Base-by-base conservation (phyloP, 2,888 invertebrate genomes). In the Prosapia bicincta region DNA sequence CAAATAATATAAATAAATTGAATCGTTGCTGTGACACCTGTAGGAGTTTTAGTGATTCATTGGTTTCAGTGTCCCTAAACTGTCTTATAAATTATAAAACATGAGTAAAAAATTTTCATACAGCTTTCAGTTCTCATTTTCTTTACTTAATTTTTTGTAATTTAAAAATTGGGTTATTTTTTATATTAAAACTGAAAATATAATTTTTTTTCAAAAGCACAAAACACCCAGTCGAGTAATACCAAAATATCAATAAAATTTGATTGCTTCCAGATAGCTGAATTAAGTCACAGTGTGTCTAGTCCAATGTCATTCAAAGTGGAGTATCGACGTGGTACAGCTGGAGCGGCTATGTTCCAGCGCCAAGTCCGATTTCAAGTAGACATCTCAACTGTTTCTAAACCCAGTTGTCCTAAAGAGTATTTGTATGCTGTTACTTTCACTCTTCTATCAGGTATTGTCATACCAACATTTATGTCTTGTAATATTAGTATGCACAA, bases 241-340 rank as follows among this genome's bases (percentile, higher is more conserved):
- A 20, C 20, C 54, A 54, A 54, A 54, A 54, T 54, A 20, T 54
- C 54, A 54, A 20, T 20, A 54, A 54, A 54, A 54, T 54, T 54
- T 54, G n/a, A 54, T 54, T 74, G 74, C 70, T 86, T 86, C 3
- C 86, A 97, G 97, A 97, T 98, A 90, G 94, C 97, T 20, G 97
- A 98, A 85, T 85, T 98, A 82, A 96, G 96, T 69, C 99, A 99
- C 87, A 98, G 96, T 83, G 99, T 99, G n/a, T 91, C 97, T 30
- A 97, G 97, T 79, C 98, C 99, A 70, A 97, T 97, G 90, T 97
- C 98, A 43, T 99, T 99, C 87, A 91, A 97, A 74, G 98, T 99
- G 76, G 99, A 99, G 85, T 99, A 99, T 87, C 96, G 97, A 84
- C 88, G 99, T 70, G 97, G 95, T 24, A 94, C 95, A 67, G 95